Conservation (phyloP, 2,797 vertebrate species). For the Cuniculus paca region DNA sequence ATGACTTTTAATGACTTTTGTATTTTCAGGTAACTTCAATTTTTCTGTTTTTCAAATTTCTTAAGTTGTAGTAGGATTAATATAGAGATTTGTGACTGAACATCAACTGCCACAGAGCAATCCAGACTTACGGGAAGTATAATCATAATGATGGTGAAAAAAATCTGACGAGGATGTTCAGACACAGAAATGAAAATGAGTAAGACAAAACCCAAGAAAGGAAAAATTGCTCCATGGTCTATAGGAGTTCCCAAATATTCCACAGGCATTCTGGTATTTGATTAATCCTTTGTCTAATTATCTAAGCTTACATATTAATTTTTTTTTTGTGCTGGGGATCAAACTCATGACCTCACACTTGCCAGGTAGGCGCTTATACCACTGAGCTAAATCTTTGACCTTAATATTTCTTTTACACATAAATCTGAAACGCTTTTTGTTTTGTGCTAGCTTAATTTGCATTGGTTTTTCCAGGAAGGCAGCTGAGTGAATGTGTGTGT, state of each 20-base stretch:
- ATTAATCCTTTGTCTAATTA: background rate
- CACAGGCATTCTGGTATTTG: background rate
- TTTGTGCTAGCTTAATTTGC: slow-evolving; percentile 30
- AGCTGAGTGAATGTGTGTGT: background rate
- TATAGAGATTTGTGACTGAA: background rate
- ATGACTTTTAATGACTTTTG: background rate
- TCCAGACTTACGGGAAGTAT: background rate
- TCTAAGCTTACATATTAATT: background rate
- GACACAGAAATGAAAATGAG: background rate
- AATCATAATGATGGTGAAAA: background rate
- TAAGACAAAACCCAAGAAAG: background rate
- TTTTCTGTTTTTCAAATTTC: slow-evolving; percentile 11
- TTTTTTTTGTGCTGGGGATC: too few species aligned
- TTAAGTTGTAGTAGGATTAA: background rate
- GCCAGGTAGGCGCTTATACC: too few species aligned
- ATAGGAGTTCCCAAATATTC: background rate
- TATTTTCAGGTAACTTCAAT: background rate
- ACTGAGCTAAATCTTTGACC: too few species aligned
- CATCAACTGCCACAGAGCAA: background rate
- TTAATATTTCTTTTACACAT: background rate
- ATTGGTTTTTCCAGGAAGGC: background rate
- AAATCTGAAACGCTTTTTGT: background rate
- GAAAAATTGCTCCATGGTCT: background rate
- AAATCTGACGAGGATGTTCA: too few species aligned
- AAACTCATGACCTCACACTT: too few species aligned